Percentiles rank a stretch among this genome's conserved stretches.
These are phyloP conservation scores for Julus scandinavius DNA, from an alignment of 2,888 invertebrate species.

Conservation along the genomic window DNA sequence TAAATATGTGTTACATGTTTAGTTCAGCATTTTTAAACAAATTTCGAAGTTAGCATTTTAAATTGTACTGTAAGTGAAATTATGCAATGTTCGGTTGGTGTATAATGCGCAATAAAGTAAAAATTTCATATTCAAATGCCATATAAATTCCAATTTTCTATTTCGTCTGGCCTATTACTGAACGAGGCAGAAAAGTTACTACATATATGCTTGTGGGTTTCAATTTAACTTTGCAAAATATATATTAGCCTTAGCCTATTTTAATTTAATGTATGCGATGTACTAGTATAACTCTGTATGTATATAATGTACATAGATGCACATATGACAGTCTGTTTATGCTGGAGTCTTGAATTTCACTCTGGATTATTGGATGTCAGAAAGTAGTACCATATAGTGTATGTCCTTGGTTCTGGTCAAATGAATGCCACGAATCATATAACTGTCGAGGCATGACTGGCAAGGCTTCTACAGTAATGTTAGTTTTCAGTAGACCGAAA, in stretches of 20 bases:
- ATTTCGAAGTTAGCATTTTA: too few relatives aligned
- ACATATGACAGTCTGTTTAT: neutral
- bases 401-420: neutral
- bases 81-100: too few relatives aligned
- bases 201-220: neutral
- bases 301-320: too few relatives aligned
- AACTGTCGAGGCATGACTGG: neutral
- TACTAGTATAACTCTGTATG: too few relatives aligned
- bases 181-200: neutral
- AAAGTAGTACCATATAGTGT: neutral
- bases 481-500: constrained; percentile 6
- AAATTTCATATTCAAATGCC: too few relatives aligned
- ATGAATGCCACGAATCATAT: neutral
- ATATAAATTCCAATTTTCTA: too few relatives aligned
- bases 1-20: too few relatives aligned
- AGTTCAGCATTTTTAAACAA: too few relatives aligned
- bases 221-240: neutral
- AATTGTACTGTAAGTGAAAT: too few relatives aligned
- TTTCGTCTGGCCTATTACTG: too few relatives aligned
- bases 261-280: neutral
- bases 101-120: too few relatives aligned
- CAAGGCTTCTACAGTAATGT: neutral
- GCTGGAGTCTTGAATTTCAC: neutral
- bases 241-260: neutral
- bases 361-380: neutral